Base-by-base conservation (phyloP, 1,140 invertebrate species). In the Drosophila melanogaster region DNA sequence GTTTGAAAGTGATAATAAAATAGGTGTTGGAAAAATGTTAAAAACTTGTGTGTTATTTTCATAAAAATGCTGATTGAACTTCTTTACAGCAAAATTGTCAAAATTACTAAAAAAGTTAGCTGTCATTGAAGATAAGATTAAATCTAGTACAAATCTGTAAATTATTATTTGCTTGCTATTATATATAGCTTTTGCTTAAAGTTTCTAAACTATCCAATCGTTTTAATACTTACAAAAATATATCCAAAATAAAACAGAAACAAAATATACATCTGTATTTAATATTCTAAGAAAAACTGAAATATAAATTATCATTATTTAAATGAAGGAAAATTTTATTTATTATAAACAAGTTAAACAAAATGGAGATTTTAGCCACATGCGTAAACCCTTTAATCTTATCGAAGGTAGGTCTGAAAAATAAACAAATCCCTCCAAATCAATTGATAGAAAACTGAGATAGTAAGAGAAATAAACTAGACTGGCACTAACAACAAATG, bases 371-470 rank as follows among this genome's bases (percentile, higher is more conserved):
- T 33, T 50, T 33, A 12, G 47, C 26, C 26, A 47, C 22, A 60
- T 22, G 35, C 43, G 62, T 37, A 47, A 40, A 65, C 2, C 4
- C 17, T 0, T 0, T 17, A 30, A 62, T 65, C 57, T 65, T 62
- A 65, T 65, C 62, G 11, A 24, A 12, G 5, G 4, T 8, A 35
- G 1, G 6, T 7, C 2, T 11, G 12, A 65, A 35, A 44, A 58
- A 19, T 51, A 53, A 65, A 15, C 60, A 19, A 44, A 51, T 67
- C 19, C 37, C 26, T 37, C 12, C 2, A 15, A 17, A 44, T 44
- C 1, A 14, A 22, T 54, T 6, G 10, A 38, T 11, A 44, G 14
- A 30, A n/a, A 30, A 15, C 8, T 15, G 7, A 17, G n/a, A 49
- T 49, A 30, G n/a, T 14, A 4, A 24, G 0, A 10, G 30, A 8